phyloP scores from a whole-genome alignment of 2,113 vertebrate genomes.

The Macrotis lagotis region DNA sequence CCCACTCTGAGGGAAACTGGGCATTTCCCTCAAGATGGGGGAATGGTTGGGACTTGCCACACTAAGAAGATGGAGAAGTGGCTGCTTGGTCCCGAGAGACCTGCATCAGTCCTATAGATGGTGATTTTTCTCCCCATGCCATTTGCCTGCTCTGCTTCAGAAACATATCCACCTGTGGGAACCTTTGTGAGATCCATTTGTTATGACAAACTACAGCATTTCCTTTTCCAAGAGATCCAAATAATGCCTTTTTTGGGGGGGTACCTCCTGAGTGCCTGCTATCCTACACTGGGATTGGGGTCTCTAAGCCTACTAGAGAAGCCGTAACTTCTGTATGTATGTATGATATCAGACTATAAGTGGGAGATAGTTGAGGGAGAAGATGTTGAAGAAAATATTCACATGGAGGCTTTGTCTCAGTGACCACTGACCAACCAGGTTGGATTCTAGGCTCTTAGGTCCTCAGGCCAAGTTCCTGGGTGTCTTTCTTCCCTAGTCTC shows the following conservation, averaged over 20 bases:
- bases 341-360: neutral
- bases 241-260: conserved; percentile 15
- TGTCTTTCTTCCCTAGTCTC: conserved; percentile 6
- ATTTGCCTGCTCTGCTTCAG: neutral
- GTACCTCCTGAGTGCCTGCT: conserved; percentile 10
- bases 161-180: neutral
- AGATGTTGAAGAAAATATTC: conserved; percentile 31
- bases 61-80: neutral
- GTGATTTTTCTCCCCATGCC: too few species aligned
- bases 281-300: neutral
- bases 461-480: neutral
- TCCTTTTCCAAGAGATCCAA: conserved; percentile 11
- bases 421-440: neutral
- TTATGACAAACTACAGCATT: neutral
- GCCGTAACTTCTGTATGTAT: neutral
- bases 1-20: neutral
- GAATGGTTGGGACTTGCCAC: neutral
- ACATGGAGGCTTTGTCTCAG: neutral
- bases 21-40: neutral
- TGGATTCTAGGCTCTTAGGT: conserved; percentile 22
- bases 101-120: neutral
- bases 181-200: neutral
- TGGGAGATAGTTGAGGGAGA: conserved; percentile 32
- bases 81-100: neutral
- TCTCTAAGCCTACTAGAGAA: neutral